phyloP scores from a whole-genome alignment of 2,113 vertebrate species.

The Mormyrus iriodes region DNA sequence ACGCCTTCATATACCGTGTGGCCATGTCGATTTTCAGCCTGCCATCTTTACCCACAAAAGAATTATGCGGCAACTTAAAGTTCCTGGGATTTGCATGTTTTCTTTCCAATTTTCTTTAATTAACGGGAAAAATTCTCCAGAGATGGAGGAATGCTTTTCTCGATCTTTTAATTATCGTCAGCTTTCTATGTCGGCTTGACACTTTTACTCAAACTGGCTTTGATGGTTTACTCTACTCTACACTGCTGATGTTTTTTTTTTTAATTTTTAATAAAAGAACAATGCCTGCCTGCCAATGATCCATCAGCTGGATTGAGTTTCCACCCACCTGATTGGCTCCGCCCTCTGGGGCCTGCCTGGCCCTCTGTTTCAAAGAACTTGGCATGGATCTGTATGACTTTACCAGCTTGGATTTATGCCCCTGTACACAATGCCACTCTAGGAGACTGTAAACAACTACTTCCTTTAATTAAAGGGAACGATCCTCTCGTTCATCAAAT shows the following conservation, averaged over 20 bases:
- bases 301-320: conserved; percentile 47
- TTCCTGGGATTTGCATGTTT: background rate
- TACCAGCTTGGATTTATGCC: conserved; percentile 32
- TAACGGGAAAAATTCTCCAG: background rate
- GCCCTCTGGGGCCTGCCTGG: conserved; percentile 31
- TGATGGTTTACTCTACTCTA: background rate
- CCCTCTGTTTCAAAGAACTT: conserved; percentile 32
- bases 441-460: background rate
- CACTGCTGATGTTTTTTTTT: background rate
- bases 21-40: background rate
- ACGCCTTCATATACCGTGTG: background rate
- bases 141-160: background rate
- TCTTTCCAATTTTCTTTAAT: background rate
- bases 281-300: background rate
- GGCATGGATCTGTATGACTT: conserved; percentile 20
- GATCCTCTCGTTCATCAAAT: conserved; percentile 5
- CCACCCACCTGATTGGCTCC: conserved; percentile 44
- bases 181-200: background rate
- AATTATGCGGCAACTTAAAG: background rate
- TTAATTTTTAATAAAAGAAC: background rate
- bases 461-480: conserved; percentile 13
- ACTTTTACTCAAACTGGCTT: background rate
- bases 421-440: background rate
- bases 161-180: background rate
- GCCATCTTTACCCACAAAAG: background rate